A percentile compares a stretch with the other conserved stretches of the same genome.
Conservation (phyloP, 2,888 invertebrate genomes). For the Phlogophora meticulosa region DNA sequence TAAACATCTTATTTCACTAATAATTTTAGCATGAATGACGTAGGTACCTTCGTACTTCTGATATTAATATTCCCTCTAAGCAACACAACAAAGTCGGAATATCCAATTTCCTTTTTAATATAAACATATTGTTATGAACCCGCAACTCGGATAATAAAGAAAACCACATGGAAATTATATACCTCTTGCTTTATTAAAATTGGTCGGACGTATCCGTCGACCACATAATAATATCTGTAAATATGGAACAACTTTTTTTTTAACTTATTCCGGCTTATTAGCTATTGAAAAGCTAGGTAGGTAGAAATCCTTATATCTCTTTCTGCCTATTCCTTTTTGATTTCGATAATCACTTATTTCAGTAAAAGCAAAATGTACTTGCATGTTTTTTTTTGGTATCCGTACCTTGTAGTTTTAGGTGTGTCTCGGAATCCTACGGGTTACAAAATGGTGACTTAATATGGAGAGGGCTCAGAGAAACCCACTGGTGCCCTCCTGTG, state of each 20-base stretch:
- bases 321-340: too few species aligned
- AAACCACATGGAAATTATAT: slow-evolving; percentile 53
- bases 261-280: background rate
- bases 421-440: background rate
- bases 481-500: background rate
- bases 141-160: slow-evolving; percentile 47
- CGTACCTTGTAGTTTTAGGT: background rate
- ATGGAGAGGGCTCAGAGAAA: background rate
- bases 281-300: too few species aligned
- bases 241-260: slow-evolving; percentile 4
- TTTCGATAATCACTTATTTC: background rate
- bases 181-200: slow-evolving; percentile 43
- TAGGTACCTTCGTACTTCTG: background rate
- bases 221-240: slow-evolving; percentile 9
- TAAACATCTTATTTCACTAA: background rate
- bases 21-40: background rate
- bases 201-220: slow-evolving; percentile 14
- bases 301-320: background rate
- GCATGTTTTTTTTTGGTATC: too few species aligned
- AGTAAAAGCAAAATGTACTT: background rate
- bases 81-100: slow-evolving; percentile 30
- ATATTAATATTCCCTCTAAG: slow-evolving; percentile 3
- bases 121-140: slow-evolving; percentile 44
- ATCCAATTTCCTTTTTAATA: slow-evolving; percentile 49
- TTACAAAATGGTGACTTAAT: slow-evolving; percentile 9